These are phyloP conservation scores for Glandiceps talaboti DNA, from an alignment of 53 echinoderm and acorn worm genomes.

Conservation along the genomic window DNA sequence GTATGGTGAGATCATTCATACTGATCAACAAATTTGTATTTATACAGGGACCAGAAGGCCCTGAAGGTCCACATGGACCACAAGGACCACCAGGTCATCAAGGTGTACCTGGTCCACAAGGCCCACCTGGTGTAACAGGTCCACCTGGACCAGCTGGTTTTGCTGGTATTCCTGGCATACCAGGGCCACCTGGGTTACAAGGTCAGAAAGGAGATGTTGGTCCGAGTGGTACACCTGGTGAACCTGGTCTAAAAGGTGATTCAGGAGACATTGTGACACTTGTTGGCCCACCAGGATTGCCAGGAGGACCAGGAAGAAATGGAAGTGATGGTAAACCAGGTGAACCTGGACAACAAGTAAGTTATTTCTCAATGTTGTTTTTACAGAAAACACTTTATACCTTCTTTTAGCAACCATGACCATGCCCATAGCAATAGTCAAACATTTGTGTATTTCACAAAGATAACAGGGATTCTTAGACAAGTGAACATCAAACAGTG, in stretches of 20 bases:
- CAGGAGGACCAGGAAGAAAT: background rate
- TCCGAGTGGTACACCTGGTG: background rate
- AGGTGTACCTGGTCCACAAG: slow-evolving; percentile 31
- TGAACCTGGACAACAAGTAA: background rate
- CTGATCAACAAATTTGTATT: no score
- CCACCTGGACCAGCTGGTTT: slow-evolving; percentile 20
- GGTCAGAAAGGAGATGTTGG: background rate
- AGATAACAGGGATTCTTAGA: no score
- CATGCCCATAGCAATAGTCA: no score
- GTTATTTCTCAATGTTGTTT: no score
- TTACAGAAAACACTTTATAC: no score
- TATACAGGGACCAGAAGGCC: slow-evolving; percentile 30
- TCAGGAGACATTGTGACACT: background rate
- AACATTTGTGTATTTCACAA: no score
- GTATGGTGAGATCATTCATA: no score
- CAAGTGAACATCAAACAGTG: no score
- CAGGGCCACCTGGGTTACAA: background rate
- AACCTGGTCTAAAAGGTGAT: background rate
- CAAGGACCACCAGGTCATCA: slow-evolving; percentile 28
- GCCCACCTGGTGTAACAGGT: slow-evolving; percentile 37
- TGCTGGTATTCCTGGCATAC: background rate
- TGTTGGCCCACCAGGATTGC: background rate
- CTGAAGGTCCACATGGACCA: slow-evolving; percentile 27
- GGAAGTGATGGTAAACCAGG: background rate
- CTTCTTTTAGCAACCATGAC: no score